These are phyloP conservation scores for Ophiothrix spiculata DNA, from an alignment of 35 echinoderm and acorn worm genomes.

Conservation along the genomic window DNA sequence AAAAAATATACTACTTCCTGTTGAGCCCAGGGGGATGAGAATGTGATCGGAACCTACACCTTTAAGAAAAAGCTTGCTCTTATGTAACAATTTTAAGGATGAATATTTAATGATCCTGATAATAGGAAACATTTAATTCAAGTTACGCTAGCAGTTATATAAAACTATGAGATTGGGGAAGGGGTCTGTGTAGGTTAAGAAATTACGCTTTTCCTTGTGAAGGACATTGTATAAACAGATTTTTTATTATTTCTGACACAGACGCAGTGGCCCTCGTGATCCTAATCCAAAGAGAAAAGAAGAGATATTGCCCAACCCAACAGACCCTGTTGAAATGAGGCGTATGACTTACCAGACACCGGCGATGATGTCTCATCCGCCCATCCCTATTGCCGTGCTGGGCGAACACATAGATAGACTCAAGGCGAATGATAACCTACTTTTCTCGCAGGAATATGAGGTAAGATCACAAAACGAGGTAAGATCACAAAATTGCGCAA, in stretches of 20 bases:
- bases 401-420: slow-evolving; percentile 89
- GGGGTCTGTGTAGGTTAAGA: too few species aligned
- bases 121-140: too few species aligned
- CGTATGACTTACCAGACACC: slow-evolving; percentile 97
- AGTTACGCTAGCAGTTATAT: too few species aligned
- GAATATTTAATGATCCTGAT: too few species aligned
- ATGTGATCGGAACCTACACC: too few species aligned
- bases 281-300: slow-evolving; percentile 56
- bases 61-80: too few species aligned
- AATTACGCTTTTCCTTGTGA: too few species aligned
- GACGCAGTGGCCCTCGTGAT: slow-evolving; percentile 2
- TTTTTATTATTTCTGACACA: not conserved
- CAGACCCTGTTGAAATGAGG: slow-evolving; percentile 96
- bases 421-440: slow-evolving; percentile 91
- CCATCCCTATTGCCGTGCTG: slow-evolving; percentile 85
- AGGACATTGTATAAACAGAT: not conserved
- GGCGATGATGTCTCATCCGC: slow-evolving; percentile 99
- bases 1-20: too few species aligned
- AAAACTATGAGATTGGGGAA: too few species aligned
- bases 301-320: slow-evolving; percentile 51
- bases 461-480: slow-evolving; percentile 37
- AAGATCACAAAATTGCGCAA: too few species aligned
- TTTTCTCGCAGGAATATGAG: slow-evolving; percentile 99
- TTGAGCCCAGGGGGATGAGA: too few species aligned
- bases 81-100: too few species aligned